Conservation (phyloP, 37 sponge, comb jelly and placozoan species). For the Eunapius fragilis region DNA sequence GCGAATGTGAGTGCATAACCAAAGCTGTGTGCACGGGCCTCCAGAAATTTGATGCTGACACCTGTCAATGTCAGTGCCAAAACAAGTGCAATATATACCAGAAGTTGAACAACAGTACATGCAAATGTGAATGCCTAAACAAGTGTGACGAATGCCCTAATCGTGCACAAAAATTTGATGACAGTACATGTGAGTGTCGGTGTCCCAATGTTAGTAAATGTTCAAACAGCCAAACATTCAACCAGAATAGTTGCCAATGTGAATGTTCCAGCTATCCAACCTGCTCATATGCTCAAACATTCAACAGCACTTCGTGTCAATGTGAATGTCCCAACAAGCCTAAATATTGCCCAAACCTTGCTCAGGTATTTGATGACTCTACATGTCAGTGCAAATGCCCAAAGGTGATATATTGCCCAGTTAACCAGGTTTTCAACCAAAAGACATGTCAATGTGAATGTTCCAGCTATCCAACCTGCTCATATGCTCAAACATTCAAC, state of each 20-base stretch:
- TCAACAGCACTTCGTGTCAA: background rate
- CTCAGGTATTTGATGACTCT: background rate
- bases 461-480: background rate
- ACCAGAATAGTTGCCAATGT: conserved; percentile 27
- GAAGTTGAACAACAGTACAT: background rate
- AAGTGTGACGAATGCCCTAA: background rate
- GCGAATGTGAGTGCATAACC: conserved; percentile 2
- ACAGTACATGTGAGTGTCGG: conserved; percentile 7
- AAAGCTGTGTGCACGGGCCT: background rate
- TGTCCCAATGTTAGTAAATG: background rate
- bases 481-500: background rate
- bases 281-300: background rate
- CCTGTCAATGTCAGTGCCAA: conserved; percentile 19
- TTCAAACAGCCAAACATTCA: background rate
- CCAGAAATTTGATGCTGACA: background rate
- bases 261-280: conserved; percentile 8
- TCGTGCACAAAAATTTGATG: background rate
- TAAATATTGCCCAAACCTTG: background rate
- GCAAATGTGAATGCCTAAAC: conserved; percentile 37
- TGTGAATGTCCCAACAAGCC: background rate
- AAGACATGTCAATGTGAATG: conserved; percentile 40
- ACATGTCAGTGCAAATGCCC: conserved; percentile 1
- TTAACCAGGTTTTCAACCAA: conserved; percentile 13
- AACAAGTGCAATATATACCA: background rate
- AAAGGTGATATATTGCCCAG: background rate